Evolutionary conservation across 2,888 invertebrate species (phyloP).

Genomic region (Agrochola litura): DNA sequence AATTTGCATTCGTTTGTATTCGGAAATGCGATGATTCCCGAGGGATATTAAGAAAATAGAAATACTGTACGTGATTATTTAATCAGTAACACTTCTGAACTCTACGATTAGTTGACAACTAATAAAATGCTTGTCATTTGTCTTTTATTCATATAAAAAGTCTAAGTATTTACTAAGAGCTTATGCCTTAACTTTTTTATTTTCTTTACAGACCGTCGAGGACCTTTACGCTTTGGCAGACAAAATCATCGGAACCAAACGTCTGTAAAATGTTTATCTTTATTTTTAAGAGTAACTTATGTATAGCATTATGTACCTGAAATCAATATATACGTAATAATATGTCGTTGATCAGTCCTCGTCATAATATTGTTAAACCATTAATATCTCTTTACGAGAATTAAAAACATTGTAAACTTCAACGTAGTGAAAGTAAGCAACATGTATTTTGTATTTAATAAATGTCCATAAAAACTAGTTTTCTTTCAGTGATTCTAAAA

Average conservation of each 20-base stretch:
- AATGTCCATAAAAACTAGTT: conserved; percentile 61
- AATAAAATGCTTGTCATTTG: conserved; percentile 10
- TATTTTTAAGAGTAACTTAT: conserved; percentile 65
- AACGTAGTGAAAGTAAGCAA: conserved; percentile 75
- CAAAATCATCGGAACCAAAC: conserved; percentile 91
- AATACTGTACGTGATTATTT: background rate
- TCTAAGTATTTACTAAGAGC: background rate
- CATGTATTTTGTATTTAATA: conserved; percentile 77
- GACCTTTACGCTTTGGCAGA: conserved; percentile 92
- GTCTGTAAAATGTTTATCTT: conserved; percentile 71
- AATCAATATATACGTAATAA: conserved; percentile 51
- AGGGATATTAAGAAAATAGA: too few species aligned
- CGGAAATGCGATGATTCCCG: too few species aligned
- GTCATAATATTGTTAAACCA: conserved; percentile 47
- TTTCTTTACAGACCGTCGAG: conserved; percentile 91
- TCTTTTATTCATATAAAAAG: background rate
- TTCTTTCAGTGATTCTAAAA: conserved; percentile 11
- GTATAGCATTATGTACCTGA: conserved; percentile 53
- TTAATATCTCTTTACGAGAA: conserved; percentile 50
- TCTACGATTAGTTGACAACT: background rate
- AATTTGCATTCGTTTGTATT: too few species aligned
- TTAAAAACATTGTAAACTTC: conserved; percentile 74
- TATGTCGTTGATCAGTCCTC: conserved; percentile 47
- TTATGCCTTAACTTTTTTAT: conserved; percentile 12
- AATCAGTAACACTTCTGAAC: conserved; percentile 8